Conservation (phyloP, 2,888 invertebrate genomes). For the Hylaea fasciaria region DNA sequence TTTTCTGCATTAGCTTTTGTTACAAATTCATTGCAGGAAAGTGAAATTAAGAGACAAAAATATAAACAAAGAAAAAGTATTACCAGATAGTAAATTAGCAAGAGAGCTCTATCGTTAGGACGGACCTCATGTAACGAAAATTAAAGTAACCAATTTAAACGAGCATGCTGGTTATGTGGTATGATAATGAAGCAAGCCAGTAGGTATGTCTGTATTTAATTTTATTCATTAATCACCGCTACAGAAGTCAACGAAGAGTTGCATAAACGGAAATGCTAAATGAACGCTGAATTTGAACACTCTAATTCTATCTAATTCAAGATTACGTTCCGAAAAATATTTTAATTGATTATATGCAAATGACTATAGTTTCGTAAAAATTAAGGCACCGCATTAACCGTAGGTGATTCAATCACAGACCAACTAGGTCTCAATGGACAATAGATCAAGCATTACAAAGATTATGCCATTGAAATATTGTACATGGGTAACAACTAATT, state of each 20-base stretch:
- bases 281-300: background rate
- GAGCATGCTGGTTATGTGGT: constrained; percentile 14
- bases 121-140: constrained; percentile 7
- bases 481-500: too few relatives aligned
- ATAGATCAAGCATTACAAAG: too few relatives aligned
- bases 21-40: too few relatives aligned
- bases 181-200: constrained; percentile 23
- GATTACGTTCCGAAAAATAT: background rate
- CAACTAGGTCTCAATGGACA: too few relatives aligned
- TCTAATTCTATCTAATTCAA: background rate
- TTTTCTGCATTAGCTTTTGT: too few relatives aligned
- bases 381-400: too few relatives aligned
- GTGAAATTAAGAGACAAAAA: too few relatives aligned
- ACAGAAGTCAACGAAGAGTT: constrained; percentile 16
- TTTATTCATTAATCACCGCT: constrained; percentile 12
- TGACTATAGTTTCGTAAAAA: background rate
- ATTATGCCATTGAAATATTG: too few relatives aligned
- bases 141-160: constrained; percentile 17
- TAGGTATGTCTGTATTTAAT: constrained; percentile 26
- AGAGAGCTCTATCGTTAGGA: too few relatives aligned
- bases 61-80: background rate
- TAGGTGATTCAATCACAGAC: too few relatives aligned
- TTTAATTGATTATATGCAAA: background rate
- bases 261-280: constrained; percentile 22
- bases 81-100: background rate